Conservation (phyloP, 2,113 vertebrate genomes). For the Myxocyprinus asiaticus region DNA sequence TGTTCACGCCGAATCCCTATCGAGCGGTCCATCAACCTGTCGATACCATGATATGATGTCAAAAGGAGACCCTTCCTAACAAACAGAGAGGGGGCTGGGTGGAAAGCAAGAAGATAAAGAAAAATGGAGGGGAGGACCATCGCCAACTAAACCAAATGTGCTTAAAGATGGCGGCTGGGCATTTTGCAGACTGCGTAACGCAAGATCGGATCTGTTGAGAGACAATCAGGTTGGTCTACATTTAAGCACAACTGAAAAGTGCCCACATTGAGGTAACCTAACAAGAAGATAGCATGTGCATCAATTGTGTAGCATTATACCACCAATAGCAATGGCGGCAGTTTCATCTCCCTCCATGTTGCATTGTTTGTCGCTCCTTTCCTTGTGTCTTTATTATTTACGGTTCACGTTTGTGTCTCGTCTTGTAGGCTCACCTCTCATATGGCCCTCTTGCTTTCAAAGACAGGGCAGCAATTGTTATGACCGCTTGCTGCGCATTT, state of each 20-base stretch:
- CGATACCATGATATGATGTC: conserved; percentile 77
- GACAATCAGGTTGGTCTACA: conserved; percentile 48
- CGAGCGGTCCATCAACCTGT: conserved; percentile 67
- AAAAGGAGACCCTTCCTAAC: conserved; percentile 72
- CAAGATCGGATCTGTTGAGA: conserved; percentile 48
- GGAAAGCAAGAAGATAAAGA: conserved; percentile 70
- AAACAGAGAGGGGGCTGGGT: conserved; percentile 68
- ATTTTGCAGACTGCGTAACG: conserved; percentile 76
- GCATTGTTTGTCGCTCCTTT: conserved; percentile 59
- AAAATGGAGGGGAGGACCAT: conserved; percentile 71
- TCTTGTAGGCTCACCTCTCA: conserved; percentile 52
- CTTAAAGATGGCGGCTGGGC: conserved; percentile 82
- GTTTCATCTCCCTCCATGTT: conserved; percentile 55
- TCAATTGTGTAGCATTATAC: conserved; percentile 60
- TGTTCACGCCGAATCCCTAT: conserved; percentile 76
- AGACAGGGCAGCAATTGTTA: conserved; percentile 67
- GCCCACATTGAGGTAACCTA: conserved; percentile 62
- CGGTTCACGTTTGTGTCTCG: conserved; percentile 11
- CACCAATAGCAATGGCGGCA: conserved; percentile 44
- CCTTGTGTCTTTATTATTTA: not conserved
- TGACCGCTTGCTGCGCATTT: conserved; percentile 66
- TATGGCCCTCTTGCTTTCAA: conserved; percentile 65
- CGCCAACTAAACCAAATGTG: conserved; percentile 76
- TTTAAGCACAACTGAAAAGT: conserved; percentile 59
- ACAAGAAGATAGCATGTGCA: conserved; percentile 61